Base-by-base conservation (phyloP, 2,113 vertebrate species). In the Romanogobio albipinnatus region DNA sequence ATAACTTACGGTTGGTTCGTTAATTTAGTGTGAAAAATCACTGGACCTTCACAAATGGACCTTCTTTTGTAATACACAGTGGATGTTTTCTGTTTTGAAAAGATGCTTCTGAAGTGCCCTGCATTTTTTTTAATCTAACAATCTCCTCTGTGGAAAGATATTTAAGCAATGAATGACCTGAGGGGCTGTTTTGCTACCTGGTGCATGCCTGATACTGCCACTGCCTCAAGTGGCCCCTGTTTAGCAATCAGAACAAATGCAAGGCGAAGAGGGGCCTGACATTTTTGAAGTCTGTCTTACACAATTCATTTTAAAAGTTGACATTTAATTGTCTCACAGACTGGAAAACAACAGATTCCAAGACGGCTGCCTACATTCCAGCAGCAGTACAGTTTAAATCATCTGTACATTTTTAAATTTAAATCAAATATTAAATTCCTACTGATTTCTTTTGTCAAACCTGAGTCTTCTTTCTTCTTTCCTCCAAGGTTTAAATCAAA, bases 361-460 rank as follows among this genome's bases (percentile, higher is more conserved):
- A 87, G 47, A 91, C 56, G 64, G 61, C 86, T 89, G 84, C 86
- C 90, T 86, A 81, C 76, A 86, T 85, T 70, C 87, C 85, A 88
- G 91, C 78, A 86, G 86, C 77, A 88, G 66, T 88, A 66, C 84
- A 89, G 80, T 87, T 89, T 83, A 84, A 89, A 82, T 77, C 71
- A 87, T 84, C 78, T 94, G 93, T 93, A 90, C 87, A 86, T 93
- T 90, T 92, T 93, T 90, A 88, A 92, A 90, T 92, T 93, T 90
- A 88, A 92, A 92, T 91, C 89, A 91, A 91, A 90, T 88, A 93
- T 92, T 94, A 93, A 94, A 95, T 94, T 93, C 90, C 91, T 91
- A 92, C 91, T 93, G 92, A 93, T 93, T 90, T 92, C 89, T 93
- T 94, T 93, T 90, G 91, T 92, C 89, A 92, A 91, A 89, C 79